Evolutionary conservation across 2,888 invertebrate species (phyloP).

Genomic region (Agrotis clavis): DNA sequence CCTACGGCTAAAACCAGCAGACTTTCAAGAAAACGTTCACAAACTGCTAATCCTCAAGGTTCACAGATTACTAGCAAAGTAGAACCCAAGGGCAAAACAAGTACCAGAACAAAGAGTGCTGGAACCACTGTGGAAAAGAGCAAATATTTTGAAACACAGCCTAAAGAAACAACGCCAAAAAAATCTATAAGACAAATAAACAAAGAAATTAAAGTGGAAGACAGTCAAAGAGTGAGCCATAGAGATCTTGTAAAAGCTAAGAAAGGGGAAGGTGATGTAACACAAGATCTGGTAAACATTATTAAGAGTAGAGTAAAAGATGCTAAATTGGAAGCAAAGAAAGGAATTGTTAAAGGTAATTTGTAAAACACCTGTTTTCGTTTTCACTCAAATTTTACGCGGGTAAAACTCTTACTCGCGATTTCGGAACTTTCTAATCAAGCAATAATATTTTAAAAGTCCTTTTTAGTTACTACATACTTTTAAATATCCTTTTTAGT

Average conservation of each 20-base stretch:
- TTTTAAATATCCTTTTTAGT: too few species aligned
- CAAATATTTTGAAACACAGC: conserved; percentile 77
- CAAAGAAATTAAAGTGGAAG: conserved; percentile 69
- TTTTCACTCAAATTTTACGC: too few species aligned
- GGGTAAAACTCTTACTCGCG: too few species aligned
- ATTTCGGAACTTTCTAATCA: too few species aligned
- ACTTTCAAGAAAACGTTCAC: conserved; percentile 69
- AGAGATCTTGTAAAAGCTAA: conserved; percentile 78
- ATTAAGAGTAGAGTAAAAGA: conserved; percentile 88
- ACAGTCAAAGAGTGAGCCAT: conserved; percentile 81
- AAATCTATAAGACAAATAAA: conserved; percentile 66
- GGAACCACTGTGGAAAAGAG: conserved; percentile 74
- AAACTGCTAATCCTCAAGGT: conserved; percentile 65
- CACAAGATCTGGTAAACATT: conserved; percentile 88
- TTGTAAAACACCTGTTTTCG: background rate
- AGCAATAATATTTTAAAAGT: too few species aligned
- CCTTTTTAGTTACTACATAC: too few species aligned
- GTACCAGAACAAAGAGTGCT: conserved; percentile 79
- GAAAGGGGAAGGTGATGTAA: conserved; percentile 83
- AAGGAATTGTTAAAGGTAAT: conserved; percentile 80
- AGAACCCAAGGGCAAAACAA: conserved; percentile 61
- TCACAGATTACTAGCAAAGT: conserved; percentile 26
- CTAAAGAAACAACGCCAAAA: conserved; percentile 65
- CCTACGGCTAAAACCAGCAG: conserved; percentile 36
- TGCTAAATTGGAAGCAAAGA: conserved; percentile 82